A percentile compares a stretch with the other conserved stretches of the same genome.
Conservation (phyloP, 2,888 invertebrate species). For the Amaurobius ferox region DNA sequence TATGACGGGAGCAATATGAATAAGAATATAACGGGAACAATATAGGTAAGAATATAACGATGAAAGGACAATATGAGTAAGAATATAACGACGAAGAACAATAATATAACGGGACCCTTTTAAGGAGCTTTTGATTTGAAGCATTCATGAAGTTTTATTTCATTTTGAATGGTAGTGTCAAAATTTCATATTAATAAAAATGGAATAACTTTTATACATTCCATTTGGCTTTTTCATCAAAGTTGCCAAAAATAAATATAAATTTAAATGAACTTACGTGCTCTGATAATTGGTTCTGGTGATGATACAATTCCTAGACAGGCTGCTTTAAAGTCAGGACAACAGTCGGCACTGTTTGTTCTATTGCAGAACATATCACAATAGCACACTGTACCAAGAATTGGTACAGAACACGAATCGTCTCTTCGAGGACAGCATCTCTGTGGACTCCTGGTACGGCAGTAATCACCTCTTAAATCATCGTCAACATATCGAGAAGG, state of each 20-base stretch:
- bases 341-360: conserved; percentile 87
- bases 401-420: conserved; percentile 89
- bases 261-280: conserved; percentile 51
- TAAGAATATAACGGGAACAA: no score
- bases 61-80: no score
- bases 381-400: conserved; percentile 91
- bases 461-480: conserved; percentile 75
- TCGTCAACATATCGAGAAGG: conserved; percentile 7
- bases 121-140: no score
- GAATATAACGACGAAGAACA: no score
- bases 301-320: conserved; percentile 81
- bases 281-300: conserved; percentile 30
- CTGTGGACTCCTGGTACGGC: conserved; percentile 74
- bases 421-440: conserved; percentile 86
- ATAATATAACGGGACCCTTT: no score
- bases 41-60: no score
- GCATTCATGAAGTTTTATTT: no score
- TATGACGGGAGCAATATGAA: no score
- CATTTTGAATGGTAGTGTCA: no score
- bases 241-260: neutral
- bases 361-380: conserved; percentile 95
- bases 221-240: no score
- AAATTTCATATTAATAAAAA: no score
- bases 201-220: no score
- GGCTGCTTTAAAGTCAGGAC: conserved; percentile 90